Base-by-base conservation (phyloP, 2,797 vertebrate genomes). In the Hyperoplus lanceolatus region DNA sequence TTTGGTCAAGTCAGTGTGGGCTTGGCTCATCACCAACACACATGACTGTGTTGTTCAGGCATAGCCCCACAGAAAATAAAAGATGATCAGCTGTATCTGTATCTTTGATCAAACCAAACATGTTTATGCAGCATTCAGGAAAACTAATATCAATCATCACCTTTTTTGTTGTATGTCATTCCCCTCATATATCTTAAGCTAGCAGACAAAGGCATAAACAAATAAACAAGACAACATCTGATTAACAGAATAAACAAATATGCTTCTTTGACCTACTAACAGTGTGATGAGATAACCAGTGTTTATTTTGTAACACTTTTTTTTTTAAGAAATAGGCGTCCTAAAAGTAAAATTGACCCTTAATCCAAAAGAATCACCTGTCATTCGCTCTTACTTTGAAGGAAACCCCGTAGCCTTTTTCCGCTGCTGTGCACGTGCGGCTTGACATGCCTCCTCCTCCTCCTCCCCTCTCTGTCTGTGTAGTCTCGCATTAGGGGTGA, bases 301-400 rank as follows among this genome's bases (percentile, higher is more conserved):
- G 58, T 1, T 60, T 49, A 8, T 62, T 13, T 29, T 36, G 59
- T 61, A 51, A 1, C 36, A 3, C 3, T 1, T 16, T 60, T 61
- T 73, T 65, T 73, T 86, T 83, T 69, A 89, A 88, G 72, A 64
- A 77, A 85, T 76, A 85, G 67, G n/a, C 70, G 36, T 16, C 38
- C 15, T 11, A 1, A 16, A 49, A 41, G 45, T 12, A 6, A 58
- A 21, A 54, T 7, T 3, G 1, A 45, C 64, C 0, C 50, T 4
- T n/a, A 14, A 42, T 29, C 29, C 18, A 1, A 0, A 59, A 36
- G 48, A 55, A 16, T 6, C 70, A 71, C 73, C 39, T 61, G 72
- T 73, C n/a, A 21, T 45, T 6, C 0, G 18, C 49, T 79, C 80
- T 93, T 92, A 92, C 53, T 90, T 49, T 91, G 92, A 90, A 91